Percentiles rank a stretch among this genome's conserved stretches.
phyloP scores from a whole-genome alignment of 2,888 invertebrate species.

The Euspilapteryx auroguttella region DNA sequence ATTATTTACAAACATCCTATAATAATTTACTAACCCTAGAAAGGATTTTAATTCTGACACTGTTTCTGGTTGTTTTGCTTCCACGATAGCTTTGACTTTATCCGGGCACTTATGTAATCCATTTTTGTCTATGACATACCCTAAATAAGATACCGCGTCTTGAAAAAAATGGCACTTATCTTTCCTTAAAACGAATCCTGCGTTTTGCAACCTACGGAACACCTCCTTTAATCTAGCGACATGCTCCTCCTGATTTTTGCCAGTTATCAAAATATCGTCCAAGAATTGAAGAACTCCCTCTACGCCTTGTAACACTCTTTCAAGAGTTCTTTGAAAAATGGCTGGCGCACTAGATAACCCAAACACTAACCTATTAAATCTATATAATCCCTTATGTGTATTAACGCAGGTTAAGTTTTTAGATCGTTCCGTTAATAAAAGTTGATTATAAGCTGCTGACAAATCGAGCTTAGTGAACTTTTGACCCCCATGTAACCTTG shows the following conservation, averaged over 20 bases:
- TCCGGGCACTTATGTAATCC: no score
- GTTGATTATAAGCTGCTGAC: conserved; percentile 1
- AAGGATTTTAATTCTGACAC: conserved; percentile 1
- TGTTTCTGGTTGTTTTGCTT: neutral
- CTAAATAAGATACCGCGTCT: neutral
- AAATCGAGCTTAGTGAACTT: conserved; percentile 1
- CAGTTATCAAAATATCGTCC: conserved; percentile 4
- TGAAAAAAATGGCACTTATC: conserved; percentile 2
- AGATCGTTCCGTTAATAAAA: conserved; percentile 1
- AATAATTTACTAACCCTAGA: no score
- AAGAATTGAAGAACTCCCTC: conserved; percentile 6
- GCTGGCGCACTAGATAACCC: conserved; percentile 5
- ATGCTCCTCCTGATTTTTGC: neutral
- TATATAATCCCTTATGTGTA: no score
- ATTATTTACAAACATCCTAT: no score
- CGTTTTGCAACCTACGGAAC: neutral
- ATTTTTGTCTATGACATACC: neutral
- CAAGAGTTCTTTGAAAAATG: conserved; percentile 5
- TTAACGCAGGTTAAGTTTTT: conserved; percentile 3
- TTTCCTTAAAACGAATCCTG: neutral
- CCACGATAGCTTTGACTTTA: neutral
- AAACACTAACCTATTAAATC: conserved; percentile 5
- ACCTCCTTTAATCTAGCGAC: neutral
- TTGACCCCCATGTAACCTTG: conserved; percentile 1
- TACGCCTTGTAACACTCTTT: conserved; percentile 5